These are phyloP conservation scores for Gandaritis pyraliata DNA, from an alignment of 2,888 invertebrate genomes.

Conservation along the genomic window DNA sequence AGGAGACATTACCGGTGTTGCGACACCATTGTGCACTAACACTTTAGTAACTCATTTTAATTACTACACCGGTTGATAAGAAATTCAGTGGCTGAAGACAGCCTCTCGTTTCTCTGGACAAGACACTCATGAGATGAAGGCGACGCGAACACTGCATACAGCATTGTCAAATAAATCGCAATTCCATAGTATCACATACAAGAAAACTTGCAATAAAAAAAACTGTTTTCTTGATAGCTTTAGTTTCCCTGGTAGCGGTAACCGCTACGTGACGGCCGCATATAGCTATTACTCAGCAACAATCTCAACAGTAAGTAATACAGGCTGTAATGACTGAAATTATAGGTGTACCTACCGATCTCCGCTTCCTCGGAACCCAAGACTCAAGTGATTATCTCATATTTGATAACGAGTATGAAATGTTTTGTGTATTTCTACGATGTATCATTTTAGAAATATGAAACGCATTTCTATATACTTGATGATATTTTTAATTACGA, in stretches of 20 bases:
- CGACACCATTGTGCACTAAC: background rate
- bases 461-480: background rate
- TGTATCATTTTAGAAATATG: background rate
- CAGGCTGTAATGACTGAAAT: too few species aligned
- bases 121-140: constrained; percentile 8
- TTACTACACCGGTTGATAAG: background rate
- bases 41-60: background rate
- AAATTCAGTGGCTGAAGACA: background rate
- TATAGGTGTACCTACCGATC: background rate
- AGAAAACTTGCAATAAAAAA: background rate
- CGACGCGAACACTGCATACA: background rate
- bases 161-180: background rate
- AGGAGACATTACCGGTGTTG: constrained; percentile 9
- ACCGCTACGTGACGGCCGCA: background rate
- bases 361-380: background rate
- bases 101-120: background rate
- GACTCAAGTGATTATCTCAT: constrained; percentile 10
- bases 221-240: background rate
- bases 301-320: too few species aligned
- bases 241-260: constrained; percentile 2
- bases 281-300: too few species aligned
- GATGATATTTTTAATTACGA: background rate
- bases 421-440: constrained; percentile 13
- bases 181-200: background rate
- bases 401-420: background rate